Evolutionary conservation across 2,113 vertebrate species (phyloP).

Genomic region (Cynoglossus semilaevis): DNA sequence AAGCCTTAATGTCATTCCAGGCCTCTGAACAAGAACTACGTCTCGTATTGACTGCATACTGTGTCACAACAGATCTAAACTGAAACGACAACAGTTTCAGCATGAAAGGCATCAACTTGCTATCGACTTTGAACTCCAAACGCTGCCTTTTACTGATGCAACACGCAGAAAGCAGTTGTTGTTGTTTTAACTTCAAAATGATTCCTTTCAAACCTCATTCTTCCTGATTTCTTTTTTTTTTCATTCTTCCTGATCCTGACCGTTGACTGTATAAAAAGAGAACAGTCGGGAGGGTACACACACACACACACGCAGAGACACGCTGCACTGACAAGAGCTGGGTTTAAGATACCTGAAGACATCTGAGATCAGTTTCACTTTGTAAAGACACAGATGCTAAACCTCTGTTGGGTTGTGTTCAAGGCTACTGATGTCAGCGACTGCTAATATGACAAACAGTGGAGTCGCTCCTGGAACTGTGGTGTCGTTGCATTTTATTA

Average conservation of each 20-base stretch:
- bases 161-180: constrained; percentile 61
- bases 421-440: neutral
- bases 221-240: constrained; percentile 1
- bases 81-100: constrained; percentile 48
- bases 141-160: constrained; percentile 58
- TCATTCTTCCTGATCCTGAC: neutral
- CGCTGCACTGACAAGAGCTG: no score
- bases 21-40: constrained; percentile 17
- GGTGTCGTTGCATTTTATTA: no score
- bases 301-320: no score
- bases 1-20: constrained; percentile 3
- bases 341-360: no score
- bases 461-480: no score
- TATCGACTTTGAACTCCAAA: constrained; percentile 50
- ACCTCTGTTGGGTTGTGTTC: neutral
- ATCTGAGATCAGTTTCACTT: neutral
- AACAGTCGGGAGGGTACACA: no score
- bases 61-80: constrained; percentile 49
- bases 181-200: constrained; percentile 56
- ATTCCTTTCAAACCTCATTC: constrained; percentile 32
- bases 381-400: neutral
- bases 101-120: constrained; percentile 48
- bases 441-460: neutral
- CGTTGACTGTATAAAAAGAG: no score
- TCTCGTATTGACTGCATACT: constrained; percentile 6